Conservation (phyloP, 2,888 invertebrate species). For the Lithophane leautieri region DNA sequence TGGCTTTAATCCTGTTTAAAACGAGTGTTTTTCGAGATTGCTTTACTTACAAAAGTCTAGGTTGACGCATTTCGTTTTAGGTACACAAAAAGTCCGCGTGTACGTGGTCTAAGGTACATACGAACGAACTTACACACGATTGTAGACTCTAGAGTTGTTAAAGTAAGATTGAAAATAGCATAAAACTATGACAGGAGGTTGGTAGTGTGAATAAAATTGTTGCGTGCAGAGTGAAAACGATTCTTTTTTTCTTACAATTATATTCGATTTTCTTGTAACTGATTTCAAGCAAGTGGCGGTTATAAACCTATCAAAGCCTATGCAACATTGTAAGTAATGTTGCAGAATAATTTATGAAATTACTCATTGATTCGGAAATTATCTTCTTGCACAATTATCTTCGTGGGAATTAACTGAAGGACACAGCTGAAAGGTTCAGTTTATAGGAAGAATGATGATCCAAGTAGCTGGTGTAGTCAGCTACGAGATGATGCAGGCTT, state of each 20-base stretch:
- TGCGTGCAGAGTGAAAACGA: background rate
- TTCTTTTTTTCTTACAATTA: background rate
- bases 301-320: conserved; percentile 13
- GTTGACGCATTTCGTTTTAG: conserved; percentile 52
- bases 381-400: background rate
- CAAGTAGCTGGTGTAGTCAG: no score
- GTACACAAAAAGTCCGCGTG: background rate
- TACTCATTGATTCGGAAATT: conserved; percentile 6
- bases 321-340: conserved; percentile 5
- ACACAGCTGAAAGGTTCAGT: background rate
- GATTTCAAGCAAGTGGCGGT: background rate
- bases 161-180: background rate
- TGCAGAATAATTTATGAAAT: conserved; percentile 29
- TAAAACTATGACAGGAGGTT: background rate
- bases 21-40: conserved; percentile 57
- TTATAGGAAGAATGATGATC: background rate
- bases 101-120: background rate
- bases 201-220: background rate
- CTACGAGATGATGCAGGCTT: background rate
- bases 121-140: background rate
- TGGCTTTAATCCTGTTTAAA: conserved; percentile 68
- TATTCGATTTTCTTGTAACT: background rate
- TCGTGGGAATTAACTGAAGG: background rate
- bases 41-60: conserved; percentile 63
- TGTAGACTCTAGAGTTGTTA: fast-evolving